Evolutionary conservation across 2,888 invertebrate species (phyloP).

Genomic region (Hipparchia semele): DNA sequence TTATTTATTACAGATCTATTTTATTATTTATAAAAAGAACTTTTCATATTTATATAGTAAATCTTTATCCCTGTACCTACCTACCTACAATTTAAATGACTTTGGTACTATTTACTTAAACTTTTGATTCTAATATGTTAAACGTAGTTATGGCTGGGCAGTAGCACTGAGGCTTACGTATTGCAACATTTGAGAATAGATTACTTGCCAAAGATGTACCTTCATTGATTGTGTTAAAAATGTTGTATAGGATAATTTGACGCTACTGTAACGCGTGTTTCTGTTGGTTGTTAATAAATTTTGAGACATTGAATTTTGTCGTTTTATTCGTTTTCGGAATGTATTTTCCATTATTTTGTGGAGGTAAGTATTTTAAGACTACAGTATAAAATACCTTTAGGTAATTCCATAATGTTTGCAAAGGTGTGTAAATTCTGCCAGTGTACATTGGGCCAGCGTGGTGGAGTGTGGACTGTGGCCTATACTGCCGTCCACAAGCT

Average conservation of each 20-base stretch:
- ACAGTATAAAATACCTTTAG: too few relatives aligned
- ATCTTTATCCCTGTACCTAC: neutral
- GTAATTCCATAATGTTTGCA: too few relatives aligned
- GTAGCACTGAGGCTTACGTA: conserved; percentile 36
- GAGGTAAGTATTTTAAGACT: too few relatives aligned
- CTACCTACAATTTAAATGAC: conserved; percentile 23
- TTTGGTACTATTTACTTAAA: conserved; percentile 32
- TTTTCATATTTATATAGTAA: neutral
- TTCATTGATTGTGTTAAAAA: conserved; percentile 48
- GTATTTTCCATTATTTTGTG: too few relatives aligned
- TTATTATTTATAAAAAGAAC: conserved; percentile 1
- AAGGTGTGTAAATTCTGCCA: too few relatives aligned
- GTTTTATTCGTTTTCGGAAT: conserved; percentile 12
- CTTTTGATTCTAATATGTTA: conserved; percentile 22
- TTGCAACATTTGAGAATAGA: conserved; percentile 39
- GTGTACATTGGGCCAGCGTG: too few relatives aligned
- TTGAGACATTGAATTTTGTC: conserved; percentile 51
- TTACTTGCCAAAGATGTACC: conserved; percentile 60
- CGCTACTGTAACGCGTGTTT: conserved; percentile 56
- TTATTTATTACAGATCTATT: conserved; percentile 15
- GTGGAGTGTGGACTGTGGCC: too few relatives aligned
- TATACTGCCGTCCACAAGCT: too few relatives aligned
- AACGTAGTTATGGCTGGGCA: conserved; percentile 28
- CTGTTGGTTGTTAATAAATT: conserved; percentile 76
- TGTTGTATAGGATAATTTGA: conserved; percentile 52